phyloP scores from a whole-genome alignment of 2,113 vertebrate genomes.

The Gobiocypris rarus region DNA sequence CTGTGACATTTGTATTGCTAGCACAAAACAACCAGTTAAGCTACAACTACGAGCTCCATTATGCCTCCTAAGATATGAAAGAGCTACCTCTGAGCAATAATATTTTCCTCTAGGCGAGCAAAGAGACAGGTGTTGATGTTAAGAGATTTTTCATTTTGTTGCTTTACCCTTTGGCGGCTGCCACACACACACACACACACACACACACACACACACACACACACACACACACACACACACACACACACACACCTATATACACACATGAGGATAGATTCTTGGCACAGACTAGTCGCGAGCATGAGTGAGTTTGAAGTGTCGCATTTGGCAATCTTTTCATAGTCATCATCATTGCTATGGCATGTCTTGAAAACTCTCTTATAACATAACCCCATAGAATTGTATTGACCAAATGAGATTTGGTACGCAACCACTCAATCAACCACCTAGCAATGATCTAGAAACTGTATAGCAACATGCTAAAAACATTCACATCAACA shows the following conservation, averaged over 20 bases:
- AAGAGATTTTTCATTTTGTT: constrained; percentile 45
- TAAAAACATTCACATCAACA: too few species aligned
- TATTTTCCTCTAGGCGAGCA: not conserved
- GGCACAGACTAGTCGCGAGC: constrained; percentile 49
- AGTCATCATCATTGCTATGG: constrained; percentile 54
- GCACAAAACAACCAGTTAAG: not conserved
- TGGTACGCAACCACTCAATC: not conserved
- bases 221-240: not conserved
- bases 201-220: not conserved
- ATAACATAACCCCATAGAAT: not conserved
- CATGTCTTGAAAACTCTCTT: constrained; percentile 53
- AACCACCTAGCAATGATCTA: not conserved
- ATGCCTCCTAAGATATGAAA: not conserved
- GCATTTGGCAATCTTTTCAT: constrained; percentile 36
- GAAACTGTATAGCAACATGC: not conserved
- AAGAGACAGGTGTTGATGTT: constrained; percentile 65
- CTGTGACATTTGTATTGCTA: not conserved
- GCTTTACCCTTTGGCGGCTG: constrained; percentile 31
- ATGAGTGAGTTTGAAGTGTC: constrained; percentile 63
- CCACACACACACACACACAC: not conserved
- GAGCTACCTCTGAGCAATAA: not conserved
- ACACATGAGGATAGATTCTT: constrained; percentile 68
- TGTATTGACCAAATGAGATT: not conserved
- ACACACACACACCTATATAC: too few species aligned
- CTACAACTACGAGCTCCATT: not conserved